These are phyloP conservation scores for Merodon equestris DNA, from an alignment of 2,888 invertebrate genomes.

Conservation along the genomic window DNA sequence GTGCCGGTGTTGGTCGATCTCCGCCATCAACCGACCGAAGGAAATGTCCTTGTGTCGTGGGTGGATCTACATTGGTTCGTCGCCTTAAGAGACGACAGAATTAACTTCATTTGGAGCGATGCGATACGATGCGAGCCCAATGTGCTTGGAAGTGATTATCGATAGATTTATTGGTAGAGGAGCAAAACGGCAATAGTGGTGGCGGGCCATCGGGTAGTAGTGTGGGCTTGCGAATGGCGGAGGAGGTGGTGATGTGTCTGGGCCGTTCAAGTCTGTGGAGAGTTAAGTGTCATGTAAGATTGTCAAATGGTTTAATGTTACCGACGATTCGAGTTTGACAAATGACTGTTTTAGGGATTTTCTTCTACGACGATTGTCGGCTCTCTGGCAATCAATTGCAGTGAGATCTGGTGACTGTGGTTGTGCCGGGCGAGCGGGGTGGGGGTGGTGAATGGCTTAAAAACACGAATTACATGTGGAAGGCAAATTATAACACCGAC, in stretches of 20 bases:
- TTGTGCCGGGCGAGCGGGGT: not conserved
- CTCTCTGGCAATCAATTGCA: constrained; percentile 27
- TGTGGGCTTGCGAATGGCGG: constrained; percentile 6
- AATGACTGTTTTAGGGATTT: constrained; percentile 65
- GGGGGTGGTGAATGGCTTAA: constrained; percentile 1
- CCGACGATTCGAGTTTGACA: constrained; percentile 61
- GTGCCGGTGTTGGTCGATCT: not conserved
- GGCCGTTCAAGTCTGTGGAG: constrained; percentile 51
- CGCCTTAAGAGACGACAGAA: constrained; percentile 14
- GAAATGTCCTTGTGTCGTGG: constrained; percentile 64
- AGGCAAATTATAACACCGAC: constrained; percentile 48
- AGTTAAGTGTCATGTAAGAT: constrained; percentile 67
- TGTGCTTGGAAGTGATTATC: constrained; percentile 61
- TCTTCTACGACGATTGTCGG: constrained; percentile 9
- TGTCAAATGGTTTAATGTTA: constrained; percentile 65
- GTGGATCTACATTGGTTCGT: constrained; percentile 61
- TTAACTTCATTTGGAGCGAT: constrained; percentile 58
- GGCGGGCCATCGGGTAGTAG: too few relatives aligned
- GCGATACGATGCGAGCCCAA: constrained; percentile 27
- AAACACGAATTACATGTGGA: constrained; percentile 36
- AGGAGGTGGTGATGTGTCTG: constrained; percentile 38
- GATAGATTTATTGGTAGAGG: constrained; percentile 63
- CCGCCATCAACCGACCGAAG: constrained; percentile 36
- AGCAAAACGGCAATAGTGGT: constrained; percentile 13
- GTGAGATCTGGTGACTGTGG: not conserved